Base-by-base conservation (phyloP, 2,888 invertebrate species). In the Meliscaeva auricollis region DNA sequence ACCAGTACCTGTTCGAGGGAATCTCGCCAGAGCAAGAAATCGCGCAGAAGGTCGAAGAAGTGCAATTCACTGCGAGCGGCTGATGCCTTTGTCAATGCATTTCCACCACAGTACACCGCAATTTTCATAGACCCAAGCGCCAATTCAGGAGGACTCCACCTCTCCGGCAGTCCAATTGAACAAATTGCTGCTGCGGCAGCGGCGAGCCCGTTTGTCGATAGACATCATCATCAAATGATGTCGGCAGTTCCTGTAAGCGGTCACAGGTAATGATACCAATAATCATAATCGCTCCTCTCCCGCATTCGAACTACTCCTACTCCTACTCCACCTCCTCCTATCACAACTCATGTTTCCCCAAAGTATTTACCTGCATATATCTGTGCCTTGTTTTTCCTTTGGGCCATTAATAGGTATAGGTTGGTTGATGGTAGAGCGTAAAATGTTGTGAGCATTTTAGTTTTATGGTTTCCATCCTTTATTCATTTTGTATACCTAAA, bases 21-120 rank as follows among this genome's bases (percentile, higher is more conserved):
- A 20, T 87, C 89, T 17, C 88, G 90, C 3, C 89, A 89, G 69
- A 89, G 89, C 69, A 91, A 90, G 87, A 90, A 90, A 74, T 88
- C 89, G 38, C 90, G 90, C 73, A 89, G 90, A 79, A 91, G 90
- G 68, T 89, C 90, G 68, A 90, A 90, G 77, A 89, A 89, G 76
- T 89, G 89, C 82, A 89, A 82, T 70, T 87, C 80, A 1, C 68
- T 85, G 41, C 82, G 87, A 84, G 76, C 76, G 46, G 89, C 87
- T 7, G 88, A 84, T 13, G 83, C 87, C 7, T 84, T 88, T 50
- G 83, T 88, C 66, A 87, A 87, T 73, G 88, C 87, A 81, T 91
- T 90, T 87, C 91, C 91, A 62, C 91, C 92, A 6, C 91, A 91
- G 44, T 92, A 92, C 56, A 89, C 91, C 5, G 89, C 92, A 72